Conservation (phyloP, 2,888 invertebrate genomes). For the Spilosoma lubricipeda region DNA sequence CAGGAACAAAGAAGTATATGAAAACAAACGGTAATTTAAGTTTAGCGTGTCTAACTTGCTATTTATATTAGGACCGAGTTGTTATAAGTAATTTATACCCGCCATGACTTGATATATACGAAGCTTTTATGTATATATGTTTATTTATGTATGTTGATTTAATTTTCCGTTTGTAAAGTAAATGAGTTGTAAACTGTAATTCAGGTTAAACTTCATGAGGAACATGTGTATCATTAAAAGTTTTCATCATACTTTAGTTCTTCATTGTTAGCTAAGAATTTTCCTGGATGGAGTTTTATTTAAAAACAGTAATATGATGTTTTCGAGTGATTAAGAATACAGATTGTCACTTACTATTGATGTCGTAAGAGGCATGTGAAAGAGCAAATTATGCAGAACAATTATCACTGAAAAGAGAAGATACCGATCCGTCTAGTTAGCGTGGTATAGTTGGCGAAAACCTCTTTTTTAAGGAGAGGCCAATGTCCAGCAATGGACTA, state of each 20-base stretch:
- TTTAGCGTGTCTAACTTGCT: conserved; percentile 43
- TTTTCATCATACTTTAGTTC: not conserved
- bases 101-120: not conserved
- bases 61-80: conserved; percentile 21
- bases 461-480: too few relatives aligned
- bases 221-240: not conserved
- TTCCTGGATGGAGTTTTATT: not conserved
- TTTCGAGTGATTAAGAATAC: too few relatives aligned
- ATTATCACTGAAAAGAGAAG: too few relatives aligned
- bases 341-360: too few relatives aligned
- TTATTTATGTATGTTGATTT: not conserved
- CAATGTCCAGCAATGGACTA: too few relatives aligned
- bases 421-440: too few relatives aligned
- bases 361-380: too few relatives aligned
- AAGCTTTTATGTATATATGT: not conserved
- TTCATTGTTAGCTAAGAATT: not conserved
- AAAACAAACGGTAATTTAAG: conserved; percentile 40
- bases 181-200: not conserved
- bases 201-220: not conserved
- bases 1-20: conserved; percentile 27
- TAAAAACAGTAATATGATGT: not conserved
- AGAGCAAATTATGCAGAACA: too few relatives aligned
- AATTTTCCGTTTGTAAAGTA: not conserved
- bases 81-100: conserved; percentile 11
- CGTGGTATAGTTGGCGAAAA: too few relatives aligned